A percentile compares a stretch with the other conserved stretches of the same genome.
These are phyloP conservation scores for Eidolon dupreanum DNA, from an alignment of 2,797 vertebrate species.

Conservation along the genomic window DNA sequence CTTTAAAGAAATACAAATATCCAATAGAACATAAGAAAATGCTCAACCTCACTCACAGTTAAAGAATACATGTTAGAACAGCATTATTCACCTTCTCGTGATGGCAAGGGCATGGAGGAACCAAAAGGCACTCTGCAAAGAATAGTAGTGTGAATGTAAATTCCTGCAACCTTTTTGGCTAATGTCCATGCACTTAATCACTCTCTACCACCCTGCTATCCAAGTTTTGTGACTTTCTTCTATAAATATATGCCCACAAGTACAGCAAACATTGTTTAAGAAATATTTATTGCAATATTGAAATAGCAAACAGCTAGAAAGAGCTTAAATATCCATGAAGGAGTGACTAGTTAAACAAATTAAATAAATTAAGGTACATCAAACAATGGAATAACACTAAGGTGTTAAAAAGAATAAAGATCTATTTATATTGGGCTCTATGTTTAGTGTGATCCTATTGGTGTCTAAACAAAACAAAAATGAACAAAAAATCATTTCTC, in stretches of 20 bases:
- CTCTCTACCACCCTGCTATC: not conserved
- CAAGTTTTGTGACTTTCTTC: not conserved
- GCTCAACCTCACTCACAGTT: not conserved
- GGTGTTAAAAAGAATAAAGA: constrained; percentile 19
- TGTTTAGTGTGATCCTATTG: not conserved
- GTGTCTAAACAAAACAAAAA: not conserved
- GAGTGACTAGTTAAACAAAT: not conserved
- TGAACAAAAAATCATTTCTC: not conserved
- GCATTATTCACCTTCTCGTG: not conserved
- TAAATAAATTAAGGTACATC: not conserved
- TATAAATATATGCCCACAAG: not conserved
- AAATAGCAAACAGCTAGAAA: constrained; percentile 16
- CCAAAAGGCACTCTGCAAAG: not conserved
- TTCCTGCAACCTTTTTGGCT: not conserved
- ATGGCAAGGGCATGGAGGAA: not conserved
- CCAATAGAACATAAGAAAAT: constrained; percentile 16
- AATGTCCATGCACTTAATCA: not conserved
- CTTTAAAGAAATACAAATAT: constrained; percentile 55
- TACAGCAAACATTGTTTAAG: not conserved
- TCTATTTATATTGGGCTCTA: not conserved
- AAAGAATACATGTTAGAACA: not conserved
- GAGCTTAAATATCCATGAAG: not conserved
- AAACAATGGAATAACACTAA: not conserved
- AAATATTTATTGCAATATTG: not conserved
- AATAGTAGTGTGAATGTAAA: not conserved